Conservation (phyloP, 2,113 vertebrate species). For the Microcebus griseorufus region DNA sequence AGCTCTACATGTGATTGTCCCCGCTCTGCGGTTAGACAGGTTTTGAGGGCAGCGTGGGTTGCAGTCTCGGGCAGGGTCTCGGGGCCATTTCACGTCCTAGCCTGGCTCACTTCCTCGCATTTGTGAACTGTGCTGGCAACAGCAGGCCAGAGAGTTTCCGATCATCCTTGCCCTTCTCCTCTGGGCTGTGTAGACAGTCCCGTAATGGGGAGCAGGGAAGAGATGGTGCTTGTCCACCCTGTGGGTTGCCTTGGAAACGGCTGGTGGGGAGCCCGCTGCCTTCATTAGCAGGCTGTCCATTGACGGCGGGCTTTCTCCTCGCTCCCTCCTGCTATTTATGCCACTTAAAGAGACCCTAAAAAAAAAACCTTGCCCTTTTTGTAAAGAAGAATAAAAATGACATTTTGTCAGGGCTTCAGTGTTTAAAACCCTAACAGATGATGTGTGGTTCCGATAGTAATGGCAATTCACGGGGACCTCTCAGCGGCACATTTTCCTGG, state of each 20-base stretch:
- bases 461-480: not conserved
- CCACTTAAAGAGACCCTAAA: conserved; percentile 70
- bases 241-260: conserved; percentile 86
- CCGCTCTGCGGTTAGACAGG: not conserved
- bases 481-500: not conserved
- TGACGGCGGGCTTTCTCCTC: conserved; percentile 78
- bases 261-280: conserved; percentile 81
- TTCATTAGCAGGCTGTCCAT: conserved; percentile 79
- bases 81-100: conserved; percentile 48
- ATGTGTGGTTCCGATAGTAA: not conserved
- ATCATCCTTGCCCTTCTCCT: conserved; percentile 64
- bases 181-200: conserved; percentile 75
- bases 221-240: conserved; percentile 79
- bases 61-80: not conserved
- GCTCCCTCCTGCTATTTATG: conserved; percentile 66
- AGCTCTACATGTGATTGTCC: accelerated
- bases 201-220: conserved; percentile 74
- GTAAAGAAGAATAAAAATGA: conserved; percentile 64
- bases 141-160: conserved; percentile 62
- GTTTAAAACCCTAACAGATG: conserved; percentile 60
- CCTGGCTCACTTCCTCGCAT: conserved; percentile 10
- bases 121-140: conserved; percentile 57
- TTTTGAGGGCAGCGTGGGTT: conserved; percentile 39
- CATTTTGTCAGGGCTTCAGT: conserved; percentile 57
- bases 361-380: conserved; percentile 41